These are phyloP conservation scores for Valencia hispanica DNA, from an alignment of 2,797 vertebrate genomes.

Conservation along the genomic window DNA sequence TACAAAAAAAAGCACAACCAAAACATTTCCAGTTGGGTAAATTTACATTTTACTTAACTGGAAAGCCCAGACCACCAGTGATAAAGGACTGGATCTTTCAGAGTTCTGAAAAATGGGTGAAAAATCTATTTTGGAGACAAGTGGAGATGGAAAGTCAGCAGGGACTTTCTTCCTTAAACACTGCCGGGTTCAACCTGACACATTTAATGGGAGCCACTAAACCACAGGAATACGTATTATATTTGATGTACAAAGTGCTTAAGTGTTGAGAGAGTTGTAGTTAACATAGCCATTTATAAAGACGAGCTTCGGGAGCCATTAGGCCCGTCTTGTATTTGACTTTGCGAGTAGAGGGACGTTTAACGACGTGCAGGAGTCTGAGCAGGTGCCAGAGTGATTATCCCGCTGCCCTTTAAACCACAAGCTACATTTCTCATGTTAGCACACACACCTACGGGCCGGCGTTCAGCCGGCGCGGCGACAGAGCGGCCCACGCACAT, in stretches of 20 bases:
- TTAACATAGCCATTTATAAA: constrained; percentile 76
- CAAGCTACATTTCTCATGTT: constrained; percentile 59
- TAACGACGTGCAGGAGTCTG: constrained; percentile 55
- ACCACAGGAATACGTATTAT: constrained; percentile 60
- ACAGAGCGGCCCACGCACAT: constrained; percentile 55
- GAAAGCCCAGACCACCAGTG: background rate
- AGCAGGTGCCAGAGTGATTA: constrained; percentile 68
- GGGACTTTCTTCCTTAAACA: constrained; percentile 25
- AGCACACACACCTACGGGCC: constrained; percentile 13
- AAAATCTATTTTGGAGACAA: constrained; percentile 41
- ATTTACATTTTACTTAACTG: background rate
- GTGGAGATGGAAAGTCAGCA: constrained; percentile 26
- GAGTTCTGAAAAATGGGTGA: constrained; percentile 8
- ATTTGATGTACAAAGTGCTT: constrained; percentile 55
- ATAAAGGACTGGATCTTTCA: background rate
- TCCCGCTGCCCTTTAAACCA: constrained; percentile 60
- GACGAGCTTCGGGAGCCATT: constrained; percentile 71
- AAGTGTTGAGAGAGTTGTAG: constrained; percentile 72
- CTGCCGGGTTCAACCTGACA: constrained; percentile 38
- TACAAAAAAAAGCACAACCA: background rate
- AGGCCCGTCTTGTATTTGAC: constrained; percentile 75
- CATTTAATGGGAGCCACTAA: constrained; percentile 54
- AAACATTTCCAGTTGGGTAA: background rate
- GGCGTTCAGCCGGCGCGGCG: constrained; percentile 6
- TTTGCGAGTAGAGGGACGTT: constrained; percentile 64